Evolutionary conservation across 2,888 invertebrate species (phyloP).

Genomic region (Mesochorus sp.): DNA sequence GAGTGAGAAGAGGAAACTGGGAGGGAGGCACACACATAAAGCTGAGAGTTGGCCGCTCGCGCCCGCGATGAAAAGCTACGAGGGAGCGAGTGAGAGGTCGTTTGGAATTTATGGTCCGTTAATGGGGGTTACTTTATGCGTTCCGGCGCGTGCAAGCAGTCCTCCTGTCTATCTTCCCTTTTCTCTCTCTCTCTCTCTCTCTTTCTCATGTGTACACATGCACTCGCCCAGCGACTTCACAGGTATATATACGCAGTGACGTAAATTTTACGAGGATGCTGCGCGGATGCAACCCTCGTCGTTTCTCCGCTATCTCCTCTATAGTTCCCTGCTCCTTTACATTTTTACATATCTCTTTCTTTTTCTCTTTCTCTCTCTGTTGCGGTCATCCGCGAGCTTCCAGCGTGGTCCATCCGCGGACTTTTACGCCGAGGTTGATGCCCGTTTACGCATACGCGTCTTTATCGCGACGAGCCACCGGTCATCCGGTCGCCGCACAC

Average conservation of each 20-base stretch:
- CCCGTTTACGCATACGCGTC: too few species aligned
- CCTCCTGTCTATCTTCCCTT: slow-evolving; percentile 25
- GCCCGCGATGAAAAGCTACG: slow-evolving; percentile 29
- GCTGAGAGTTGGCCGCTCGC: slow-evolving; percentile 18
- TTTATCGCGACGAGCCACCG: slow-evolving; percentile 34
- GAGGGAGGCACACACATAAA: slow-evolving; percentile 33
- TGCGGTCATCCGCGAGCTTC: too few species aligned
- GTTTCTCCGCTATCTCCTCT: slow-evolving; percentile 51
- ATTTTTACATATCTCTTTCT: not conserved
- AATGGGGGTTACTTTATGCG: slow-evolving; percentile 80
- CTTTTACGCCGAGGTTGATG: too few species aligned
- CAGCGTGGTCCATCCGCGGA: too few species aligned
- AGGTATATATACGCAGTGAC: slow-evolving; percentile 69
- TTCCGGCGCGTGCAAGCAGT: slow-evolving; percentile 72
- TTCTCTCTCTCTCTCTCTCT: slow-evolving; percentile 25
- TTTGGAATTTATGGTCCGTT: slow-evolving; percentile 80
- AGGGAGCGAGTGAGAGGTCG: slow-evolving; percentile 54
- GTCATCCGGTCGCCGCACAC: slow-evolving; percentile 38
- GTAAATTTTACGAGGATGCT: slow-evolving; percentile 71
- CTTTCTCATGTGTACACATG: too few species aligned
- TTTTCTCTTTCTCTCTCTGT: not conserved
- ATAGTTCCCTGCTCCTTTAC: slow-evolving; percentile 18
- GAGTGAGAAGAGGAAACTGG: slow-evolving; percentile 25
- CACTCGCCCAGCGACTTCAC: slow-evolving; percentile 56
- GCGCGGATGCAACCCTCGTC: slow-evolving; percentile 52